A percentile compares a stretch with the other conserved stretches of the same genome.
These are phyloP conservation scores for Melospiza melodia DNA, from an alignment of 2,113 vertebrate genomes.

Conservation along the genomic window DNA sequence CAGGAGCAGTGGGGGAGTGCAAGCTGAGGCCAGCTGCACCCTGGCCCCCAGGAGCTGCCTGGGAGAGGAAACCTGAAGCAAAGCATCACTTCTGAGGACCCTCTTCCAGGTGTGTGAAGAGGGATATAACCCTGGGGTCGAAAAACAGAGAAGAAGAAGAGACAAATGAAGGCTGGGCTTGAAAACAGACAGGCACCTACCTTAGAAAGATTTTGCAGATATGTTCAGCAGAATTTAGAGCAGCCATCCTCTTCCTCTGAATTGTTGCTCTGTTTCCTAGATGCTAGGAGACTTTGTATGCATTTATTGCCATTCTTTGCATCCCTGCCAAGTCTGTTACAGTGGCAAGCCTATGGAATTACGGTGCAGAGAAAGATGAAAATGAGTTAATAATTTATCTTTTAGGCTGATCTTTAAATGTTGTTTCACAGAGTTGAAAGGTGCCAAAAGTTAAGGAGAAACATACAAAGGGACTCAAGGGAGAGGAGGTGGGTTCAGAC, in stretches of 20 bases:
- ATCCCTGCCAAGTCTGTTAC: not conserved
- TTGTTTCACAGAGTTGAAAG: not conserved
- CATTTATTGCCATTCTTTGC: not conserved
- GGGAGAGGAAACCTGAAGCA: not conserved
- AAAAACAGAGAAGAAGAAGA: not conserved
- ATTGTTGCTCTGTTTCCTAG: not conserved
- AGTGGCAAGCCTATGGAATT: not conserved
- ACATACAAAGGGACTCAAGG: not conserved
- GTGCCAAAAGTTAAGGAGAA: not conserved
- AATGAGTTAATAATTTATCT: not conserved
- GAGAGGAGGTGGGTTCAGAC: not conserved
- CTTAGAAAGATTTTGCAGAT: not conserved
- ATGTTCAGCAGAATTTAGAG: not conserved
- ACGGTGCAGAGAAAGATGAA: not conserved
- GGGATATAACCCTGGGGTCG: not conserved
- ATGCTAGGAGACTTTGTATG: not conserved
- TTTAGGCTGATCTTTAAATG: not conserved
- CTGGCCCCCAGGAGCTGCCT: not conserved
- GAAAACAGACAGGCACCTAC: not conserved
- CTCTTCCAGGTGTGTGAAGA: not conserved
- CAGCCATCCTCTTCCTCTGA: not conserved
- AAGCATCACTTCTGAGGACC: not conserved
- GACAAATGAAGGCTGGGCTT: not conserved
- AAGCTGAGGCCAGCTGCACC: not conserved
- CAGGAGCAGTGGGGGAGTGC: not conserved